Evolutionary conservation across 2,113 vertebrate genomes (phyloP).

Genomic region (Fulmarus glacialis): DNA sequence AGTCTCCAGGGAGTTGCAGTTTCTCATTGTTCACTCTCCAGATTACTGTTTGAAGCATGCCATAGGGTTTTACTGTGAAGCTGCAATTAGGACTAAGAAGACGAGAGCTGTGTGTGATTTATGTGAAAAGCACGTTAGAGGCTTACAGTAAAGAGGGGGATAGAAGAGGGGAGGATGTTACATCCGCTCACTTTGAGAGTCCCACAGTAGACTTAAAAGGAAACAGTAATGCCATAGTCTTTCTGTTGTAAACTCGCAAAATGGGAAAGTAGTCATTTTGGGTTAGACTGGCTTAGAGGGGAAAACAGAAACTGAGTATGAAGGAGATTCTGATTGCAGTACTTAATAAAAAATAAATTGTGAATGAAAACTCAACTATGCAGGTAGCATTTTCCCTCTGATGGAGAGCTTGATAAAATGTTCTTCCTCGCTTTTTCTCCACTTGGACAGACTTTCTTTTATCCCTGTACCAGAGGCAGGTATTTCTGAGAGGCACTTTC

Average conservation of each 20-base stretch:
- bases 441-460: not conserved
- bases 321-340: not conserved
- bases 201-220: not conserved
- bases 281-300: not conserved
- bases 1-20: not conserved
- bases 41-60: not conserved
- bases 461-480: not conserved
- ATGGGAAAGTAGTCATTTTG: not conserved
- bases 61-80: not conserved
- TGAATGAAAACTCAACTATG: not conserved
- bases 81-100: not conserved
- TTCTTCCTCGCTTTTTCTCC: not conserved
- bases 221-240: not conserved
- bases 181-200: not conserved
- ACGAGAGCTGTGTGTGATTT: not conserved
- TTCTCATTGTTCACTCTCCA: not conserved
- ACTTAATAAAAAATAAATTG: not conserved
- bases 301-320: not conserved
- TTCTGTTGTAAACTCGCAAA: not conserved
- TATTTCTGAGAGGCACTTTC: not conserved
- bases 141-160: not conserved
- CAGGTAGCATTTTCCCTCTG: not conserved
- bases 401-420: not conserved
- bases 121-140: not conserved
- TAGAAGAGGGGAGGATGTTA: not conserved